These are phyloP conservation scores for Rhabdomys dilectus DNA, from an alignment of 2,113 vertebrate species.

Conservation along the genomic window DNA sequence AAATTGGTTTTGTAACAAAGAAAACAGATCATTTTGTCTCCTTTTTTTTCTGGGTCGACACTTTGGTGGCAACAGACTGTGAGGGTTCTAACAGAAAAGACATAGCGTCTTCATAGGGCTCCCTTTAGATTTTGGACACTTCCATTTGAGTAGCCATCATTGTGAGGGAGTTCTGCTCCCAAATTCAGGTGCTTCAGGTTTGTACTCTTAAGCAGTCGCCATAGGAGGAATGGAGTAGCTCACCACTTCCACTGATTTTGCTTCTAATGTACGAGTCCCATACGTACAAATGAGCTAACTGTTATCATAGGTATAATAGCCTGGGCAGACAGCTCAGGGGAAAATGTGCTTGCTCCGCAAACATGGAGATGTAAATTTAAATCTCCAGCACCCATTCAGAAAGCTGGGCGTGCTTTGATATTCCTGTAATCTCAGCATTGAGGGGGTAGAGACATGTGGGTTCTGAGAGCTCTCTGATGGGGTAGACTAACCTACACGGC, in stretches of 20 bases:
- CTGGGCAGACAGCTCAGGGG: no score
- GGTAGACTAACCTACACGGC: background rate
- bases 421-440: background rate
- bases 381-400: background rate
- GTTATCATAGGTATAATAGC: background rate
- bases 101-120: constrained; percentile 72
- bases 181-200: constrained; percentile 42
- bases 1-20: constrained; percentile 81
- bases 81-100: constrained; percentile 78
- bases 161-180: constrained; percentile 65
- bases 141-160: background rate
- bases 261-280: background rate
- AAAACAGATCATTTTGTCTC: constrained; percentile 82
- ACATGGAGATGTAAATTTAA: no score
- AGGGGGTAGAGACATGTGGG: no score
- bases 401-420: background rate
- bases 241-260: constrained; percentile 63
- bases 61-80: constrained; percentile 76
- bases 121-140: constrained; percentile 73
- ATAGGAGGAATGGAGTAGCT: background rate
- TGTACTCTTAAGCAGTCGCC: constrained; percentile 5
- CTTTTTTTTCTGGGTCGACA: constrained; percentile 73
- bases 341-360: background rate
- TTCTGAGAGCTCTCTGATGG: background rate
- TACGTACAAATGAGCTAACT: background rate